Base-by-base conservation (phyloP, 2,888 invertebrate species). In the Aquatica leii region DNA sequence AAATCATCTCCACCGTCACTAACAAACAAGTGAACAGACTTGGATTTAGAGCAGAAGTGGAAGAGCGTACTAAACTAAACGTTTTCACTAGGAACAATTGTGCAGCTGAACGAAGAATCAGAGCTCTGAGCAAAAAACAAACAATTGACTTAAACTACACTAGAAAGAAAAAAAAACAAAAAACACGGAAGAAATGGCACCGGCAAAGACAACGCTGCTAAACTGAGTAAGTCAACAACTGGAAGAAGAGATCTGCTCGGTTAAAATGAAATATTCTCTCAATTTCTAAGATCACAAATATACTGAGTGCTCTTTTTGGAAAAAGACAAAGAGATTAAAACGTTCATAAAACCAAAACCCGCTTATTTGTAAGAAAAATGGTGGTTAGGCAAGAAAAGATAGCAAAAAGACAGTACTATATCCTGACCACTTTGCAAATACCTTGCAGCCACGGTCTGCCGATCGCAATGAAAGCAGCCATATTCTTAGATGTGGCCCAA, bases 321-420 rank as follows among this genome's bases (percentile, higher is more conserved):
- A 52, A 17, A 17, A 35, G 11, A 37, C 52, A 2, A 52, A 52
- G 11, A 53, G 41, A 41, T 20, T 53, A 53, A 53, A 53, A 41
- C 40, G 41, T 17, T 20, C 21, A 37, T 18, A 53, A 53, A 53
- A 21, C 41, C 53, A 53, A 18, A 41, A 18, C 37, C 40, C 12
- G 9, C 40, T 12, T 18, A 53, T 53, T 35, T 12, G 20, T 5
- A 52, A 35, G 8, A 20, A 53, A n/a, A 12, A 53, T 40, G 40
- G 53, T 5, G n/a, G 40, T 20, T 53, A 21, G 53, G 53, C 40
- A 53, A 53, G 41, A 21, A 53, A 41, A 18, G 53, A 53, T 15
- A 24, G 21, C 2, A 20, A 40, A 40, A 40, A 40, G 20, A 40
- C n/a, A n/a, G n/a, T n/a, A n/a, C n/a, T n/a, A n/a, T n/a, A n/a